These are phyloP conservation scores for Parthenolecanium corni DNA, from an alignment of 2,888 invertebrate genomes.

Conservation along the genomic window DNA sequence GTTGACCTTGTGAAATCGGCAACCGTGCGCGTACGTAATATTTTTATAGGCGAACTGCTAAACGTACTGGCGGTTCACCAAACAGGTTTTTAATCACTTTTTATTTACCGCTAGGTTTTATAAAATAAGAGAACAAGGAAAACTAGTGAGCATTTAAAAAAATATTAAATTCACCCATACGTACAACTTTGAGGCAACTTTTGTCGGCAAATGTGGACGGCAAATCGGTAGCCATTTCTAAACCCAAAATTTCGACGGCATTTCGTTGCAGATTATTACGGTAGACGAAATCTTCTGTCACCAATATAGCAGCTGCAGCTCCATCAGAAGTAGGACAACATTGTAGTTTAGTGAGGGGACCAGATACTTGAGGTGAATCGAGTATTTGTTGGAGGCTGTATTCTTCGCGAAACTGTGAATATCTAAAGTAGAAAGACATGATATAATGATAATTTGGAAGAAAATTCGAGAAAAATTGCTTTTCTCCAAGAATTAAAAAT, in stretches of 20 bases:
- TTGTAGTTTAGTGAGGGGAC: conserved; percentile 87
- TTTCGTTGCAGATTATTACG: conserved; percentile 68
- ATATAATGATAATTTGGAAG: too few species aligned
- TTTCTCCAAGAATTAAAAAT: too few species aligned
- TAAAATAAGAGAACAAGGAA: too few species aligned
- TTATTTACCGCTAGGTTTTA: too few species aligned
- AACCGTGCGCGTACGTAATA: too few species aligned
- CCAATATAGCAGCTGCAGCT: conserved; percentile 84
- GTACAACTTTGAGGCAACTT: conserved; percentile 63
- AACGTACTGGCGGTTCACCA: too few species aligned
- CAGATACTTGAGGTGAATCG: conserved; percentile 74
- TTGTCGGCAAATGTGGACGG: conserved; percentile 70
- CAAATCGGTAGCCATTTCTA: conserved; percentile 93
- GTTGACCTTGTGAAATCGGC: too few species aligned
- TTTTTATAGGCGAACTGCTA: too few species aligned
- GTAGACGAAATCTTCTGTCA: conserved; percentile 80
- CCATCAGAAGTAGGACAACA: conserved; percentile 99
- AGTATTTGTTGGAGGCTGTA: conserved; percentile 84
- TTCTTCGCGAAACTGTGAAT: conserved; percentile 87
- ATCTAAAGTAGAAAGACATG: too few species aligned
- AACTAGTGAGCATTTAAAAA: too few species aligned
- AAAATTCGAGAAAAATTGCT: too few species aligned
- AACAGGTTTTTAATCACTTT: too few species aligned
- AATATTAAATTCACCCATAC: conserved; percentile 35
- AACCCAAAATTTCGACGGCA: conserved; percentile 93